These are phyloP conservation scores for Brachypteracias leptosomus DNA, from an alignment of 2,113 vertebrate genomes.

Conservation along the genomic window DNA sequence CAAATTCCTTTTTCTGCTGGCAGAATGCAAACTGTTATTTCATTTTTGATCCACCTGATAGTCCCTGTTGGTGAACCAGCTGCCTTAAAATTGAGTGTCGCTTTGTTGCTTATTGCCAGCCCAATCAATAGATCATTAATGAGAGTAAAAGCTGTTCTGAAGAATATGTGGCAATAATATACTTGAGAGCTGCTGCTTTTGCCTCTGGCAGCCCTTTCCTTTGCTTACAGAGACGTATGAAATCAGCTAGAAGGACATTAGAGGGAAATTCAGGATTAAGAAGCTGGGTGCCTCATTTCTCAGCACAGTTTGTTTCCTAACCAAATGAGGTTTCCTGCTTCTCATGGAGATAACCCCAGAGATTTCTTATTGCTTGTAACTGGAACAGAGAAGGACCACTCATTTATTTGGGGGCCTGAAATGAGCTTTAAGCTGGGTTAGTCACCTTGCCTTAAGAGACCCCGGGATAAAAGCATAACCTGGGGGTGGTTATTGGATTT, in stretches of 20 bases:
- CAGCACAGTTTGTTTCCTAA: not conserved
- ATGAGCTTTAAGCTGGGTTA: not conserved
- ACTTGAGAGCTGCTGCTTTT: not conserved
- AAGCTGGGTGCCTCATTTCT: not conserved
- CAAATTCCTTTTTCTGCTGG: not conserved
- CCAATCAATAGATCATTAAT: not conserved
- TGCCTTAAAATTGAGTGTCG: not conserved
- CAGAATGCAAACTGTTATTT: not conserved
- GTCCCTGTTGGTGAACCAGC: not conserved
- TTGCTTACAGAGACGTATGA: not conserved
- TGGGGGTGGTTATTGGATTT: not conserved
- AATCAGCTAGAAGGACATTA: not conserved
- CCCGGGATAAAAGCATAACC: not conserved
- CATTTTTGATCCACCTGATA: not conserved
- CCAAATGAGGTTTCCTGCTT: not conserved
- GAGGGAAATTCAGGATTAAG: not conserved
- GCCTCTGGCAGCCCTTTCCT: not conserved
- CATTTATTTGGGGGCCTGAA: not conserved
- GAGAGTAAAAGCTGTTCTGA: not conserved
- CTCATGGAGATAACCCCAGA: not conserved
- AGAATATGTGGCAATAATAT: not conserved
- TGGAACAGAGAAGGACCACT: not conserved
- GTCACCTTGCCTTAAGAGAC: not conserved
- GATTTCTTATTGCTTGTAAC: not conserved
- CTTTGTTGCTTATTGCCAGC: not conserved